Conservation (phyloP, 2,113 vertebrate species). For the Tetraodon nigroviridis region DNA sequence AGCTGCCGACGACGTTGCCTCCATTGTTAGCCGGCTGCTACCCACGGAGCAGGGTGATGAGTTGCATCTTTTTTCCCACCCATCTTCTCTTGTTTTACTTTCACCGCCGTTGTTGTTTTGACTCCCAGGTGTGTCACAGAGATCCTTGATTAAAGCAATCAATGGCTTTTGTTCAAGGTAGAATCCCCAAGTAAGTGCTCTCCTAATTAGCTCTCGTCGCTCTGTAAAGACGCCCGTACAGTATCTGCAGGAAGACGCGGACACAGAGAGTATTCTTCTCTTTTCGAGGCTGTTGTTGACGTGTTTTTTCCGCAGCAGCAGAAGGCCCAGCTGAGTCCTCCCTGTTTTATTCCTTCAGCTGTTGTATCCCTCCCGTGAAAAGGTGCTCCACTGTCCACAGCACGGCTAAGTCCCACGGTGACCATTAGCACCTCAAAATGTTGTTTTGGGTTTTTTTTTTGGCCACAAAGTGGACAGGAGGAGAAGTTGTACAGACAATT, state of each 20-base stretch:
- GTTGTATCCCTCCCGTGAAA: slow-evolving; percentile 35
- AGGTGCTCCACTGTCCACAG: slow-evolving; percentile 17
- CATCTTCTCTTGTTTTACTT: slow-evolving; percentile 33
- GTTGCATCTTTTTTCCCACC: slow-evolving; percentile 10
- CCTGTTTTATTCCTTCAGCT: slow-evolving; percentile 46
- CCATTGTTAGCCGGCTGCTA: slow-evolving; percentile 49
- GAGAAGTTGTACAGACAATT: too few species aligned
- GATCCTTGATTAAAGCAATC: slow-evolving; percentile 64
- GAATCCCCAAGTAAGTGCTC: slow-evolving; percentile 52
- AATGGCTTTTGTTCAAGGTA: slow-evolving; percentile 55
- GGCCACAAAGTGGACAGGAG: too few species aligned
- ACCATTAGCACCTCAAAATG: too few species aligned
- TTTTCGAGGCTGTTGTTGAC: slow-evolving; percentile 3
- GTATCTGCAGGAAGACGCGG: slow-evolving; percentile 38
- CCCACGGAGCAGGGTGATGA: slow-evolving; percentile 32
- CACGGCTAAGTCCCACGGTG: too few species aligned
- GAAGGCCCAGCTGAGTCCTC: slow-evolving; percentile 49
- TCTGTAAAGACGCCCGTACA: slow-evolving; percentile 21
- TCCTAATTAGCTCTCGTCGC: slow-evolving; percentile 61
- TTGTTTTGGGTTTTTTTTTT: too few species aligned
- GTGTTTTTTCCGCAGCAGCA: slow-evolving; percentile 30
- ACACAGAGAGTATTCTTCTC: neutral
- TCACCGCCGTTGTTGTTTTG: slow-evolving; percentile 47
- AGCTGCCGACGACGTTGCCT: slow-evolving; percentile 34
- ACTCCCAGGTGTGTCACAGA: slow-evolving; percentile 48